Base-by-base conservation (phyloP, 2,113 vertebrate genomes). In the Trochalopteron elliotii region DNA sequence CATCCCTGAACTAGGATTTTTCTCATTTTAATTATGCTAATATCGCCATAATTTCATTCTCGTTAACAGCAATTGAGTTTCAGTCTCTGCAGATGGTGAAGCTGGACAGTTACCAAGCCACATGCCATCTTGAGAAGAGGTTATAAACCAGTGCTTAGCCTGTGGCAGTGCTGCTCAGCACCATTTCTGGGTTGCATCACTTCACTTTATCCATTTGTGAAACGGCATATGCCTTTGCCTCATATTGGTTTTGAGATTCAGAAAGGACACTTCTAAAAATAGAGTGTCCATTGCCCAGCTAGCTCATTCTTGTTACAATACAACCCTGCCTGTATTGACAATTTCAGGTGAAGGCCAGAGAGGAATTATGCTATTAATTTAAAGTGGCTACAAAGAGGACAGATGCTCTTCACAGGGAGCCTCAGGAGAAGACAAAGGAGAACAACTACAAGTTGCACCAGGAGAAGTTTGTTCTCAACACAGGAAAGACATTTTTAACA, bases 1-100 rank as follows among this genome's bases (percentile, higher is more conserved):
- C 96, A 96, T 96, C 69, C 84, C 92, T 5, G 75, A 97, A 96
- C 88, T 87, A 97, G 91, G 84, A 92, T 94, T 93, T 85, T 95
- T 94, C 95, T 96, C 86, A 80, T 94, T 97, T 91, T 95, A 97
- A 96, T 97, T 94, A 96, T 89, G 86, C 82, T 95, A 96, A 97
- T 96, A 94, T 89, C 27, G 3, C 83, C 78, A 86, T 96, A 91
- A 96, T 97, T 96, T 97, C 88, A 94, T 96, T 94, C 93, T 96
- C 78, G 15, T 97, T 97, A 96, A 89, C 90, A 83, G 86, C 93
- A 96, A 90, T 91, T 89, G 96, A 96, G 87, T 96, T 96, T 93
- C 78, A 86, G 67, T 89, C 87, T 93, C 83, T 78, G 83, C 96
- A 91, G 84, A 87, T 90, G 96, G 94, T 93, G 82, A 61, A 76